Conservation (phyloP, 2,797 vertebrate species). For the Spheniscus humboldti region DNA sequence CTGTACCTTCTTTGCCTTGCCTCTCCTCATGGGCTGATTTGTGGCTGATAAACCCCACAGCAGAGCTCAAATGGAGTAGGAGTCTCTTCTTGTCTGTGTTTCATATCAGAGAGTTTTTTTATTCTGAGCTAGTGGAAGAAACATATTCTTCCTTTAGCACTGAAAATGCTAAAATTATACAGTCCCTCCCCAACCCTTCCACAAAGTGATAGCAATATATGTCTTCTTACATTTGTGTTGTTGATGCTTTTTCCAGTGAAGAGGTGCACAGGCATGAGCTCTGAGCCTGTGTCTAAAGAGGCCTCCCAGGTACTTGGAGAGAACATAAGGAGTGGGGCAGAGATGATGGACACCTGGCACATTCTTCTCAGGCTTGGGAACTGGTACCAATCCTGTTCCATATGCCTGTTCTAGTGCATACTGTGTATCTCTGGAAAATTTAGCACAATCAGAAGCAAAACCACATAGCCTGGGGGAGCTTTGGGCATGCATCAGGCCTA, state of each 20-base stretch:
- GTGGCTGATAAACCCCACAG: constrained; percentile 51
- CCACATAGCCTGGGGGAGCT: not conserved
- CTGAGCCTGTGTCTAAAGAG: not conserved
- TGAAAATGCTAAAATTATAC: not conserved
- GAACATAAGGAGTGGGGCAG: not conserved
- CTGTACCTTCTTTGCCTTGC: constrained; percentile 58
- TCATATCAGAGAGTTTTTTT: not conserved
- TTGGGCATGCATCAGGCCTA: not conserved
- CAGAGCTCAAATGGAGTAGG: not conserved
- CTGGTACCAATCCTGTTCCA: not conserved
- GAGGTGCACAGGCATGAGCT: not conserved
- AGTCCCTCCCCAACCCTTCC: not conserved
- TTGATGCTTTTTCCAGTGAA: not conserved
- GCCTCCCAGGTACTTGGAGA: not conserved
- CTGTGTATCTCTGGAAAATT: not conserved
- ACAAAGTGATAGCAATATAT: not conserved
- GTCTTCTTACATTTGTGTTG: not conserved
- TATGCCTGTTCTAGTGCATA: not conserved
- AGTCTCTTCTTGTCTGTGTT: constrained; percentile 18
- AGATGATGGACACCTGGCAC: not conserved
- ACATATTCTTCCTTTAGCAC: not conserved
- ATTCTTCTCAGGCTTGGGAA: not conserved
- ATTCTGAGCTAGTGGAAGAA: not conserved
- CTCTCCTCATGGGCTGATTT: constrained; percentile 32
- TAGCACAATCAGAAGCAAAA: not conserved